Evolutionary conservation across 1,140 invertebrate genomes (phyloP).

Genomic region (Aphaenogaster rudis): DNA sequence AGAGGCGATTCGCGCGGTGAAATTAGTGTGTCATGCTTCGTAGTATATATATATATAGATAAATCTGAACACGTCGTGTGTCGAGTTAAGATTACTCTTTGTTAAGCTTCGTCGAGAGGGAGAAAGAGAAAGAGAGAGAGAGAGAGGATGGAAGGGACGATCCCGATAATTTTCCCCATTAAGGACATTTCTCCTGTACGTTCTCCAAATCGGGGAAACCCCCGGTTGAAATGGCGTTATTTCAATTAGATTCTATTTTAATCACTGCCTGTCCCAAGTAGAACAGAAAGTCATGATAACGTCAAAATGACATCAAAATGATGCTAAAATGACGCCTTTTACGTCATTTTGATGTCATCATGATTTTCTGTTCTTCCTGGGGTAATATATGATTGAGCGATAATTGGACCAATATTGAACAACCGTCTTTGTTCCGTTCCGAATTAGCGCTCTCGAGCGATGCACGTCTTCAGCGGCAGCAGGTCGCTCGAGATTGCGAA

Average conservation of each 20-base stretch:
- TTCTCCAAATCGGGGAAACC: constrained; percentile 17
- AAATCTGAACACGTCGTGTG: constrained; percentile 61
- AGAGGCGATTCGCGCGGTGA: constrained; percentile 61
- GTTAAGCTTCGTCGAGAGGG: constrained; percentile 71
- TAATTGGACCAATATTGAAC: neutral
- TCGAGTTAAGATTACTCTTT: constrained; percentile 75
- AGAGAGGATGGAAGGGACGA: constrained; percentile 50
- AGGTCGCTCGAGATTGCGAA: neutral
- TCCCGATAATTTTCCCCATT: constrained; percentile 18
- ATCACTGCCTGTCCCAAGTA: neutral
- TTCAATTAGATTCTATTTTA: constrained; percentile 5
- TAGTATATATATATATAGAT: constrained; percentile 73
- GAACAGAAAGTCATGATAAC: too few species aligned
- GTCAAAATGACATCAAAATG: too few species aligned
- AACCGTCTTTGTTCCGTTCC: constrained; percentile 13
- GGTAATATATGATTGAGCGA: neutral
- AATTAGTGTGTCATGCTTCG: constrained; percentile 75
- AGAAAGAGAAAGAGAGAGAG: neutral
- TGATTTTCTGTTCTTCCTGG: too few species aligned
- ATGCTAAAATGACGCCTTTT: too few species aligned
- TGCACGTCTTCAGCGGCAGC: constrained; percentile 14
- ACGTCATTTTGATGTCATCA: too few species aligned
- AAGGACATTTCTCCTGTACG: constrained; percentile 41
- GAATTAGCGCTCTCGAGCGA: constrained; percentile 20
- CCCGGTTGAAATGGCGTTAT: neutral